These are phyloP conservation scores for Yasuhikotakia modesta DNA, from an alignment of 2,797 vertebrate species.

Conservation along the genomic window DNA sequence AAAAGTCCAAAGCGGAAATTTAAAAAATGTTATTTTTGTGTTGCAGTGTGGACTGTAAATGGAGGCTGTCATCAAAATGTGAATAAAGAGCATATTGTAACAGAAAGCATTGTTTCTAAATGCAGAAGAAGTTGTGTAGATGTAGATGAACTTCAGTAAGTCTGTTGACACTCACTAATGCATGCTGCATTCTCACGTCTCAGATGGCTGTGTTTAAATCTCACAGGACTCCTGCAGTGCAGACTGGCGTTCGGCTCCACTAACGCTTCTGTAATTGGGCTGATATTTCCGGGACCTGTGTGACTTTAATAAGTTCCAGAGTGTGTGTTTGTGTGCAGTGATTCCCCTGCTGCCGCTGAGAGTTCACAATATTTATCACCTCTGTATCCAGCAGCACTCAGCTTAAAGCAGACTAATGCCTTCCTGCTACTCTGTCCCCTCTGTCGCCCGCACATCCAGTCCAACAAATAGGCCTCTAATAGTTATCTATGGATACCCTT, in stretches of 20 bases:
- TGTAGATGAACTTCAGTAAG: no score
- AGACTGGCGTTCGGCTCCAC: slow-evolving; percentile 58
- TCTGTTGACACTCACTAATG: no score
- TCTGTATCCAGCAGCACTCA: slow-evolving; percentile 78
- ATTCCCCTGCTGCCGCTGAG: slow-evolving; percentile 79
- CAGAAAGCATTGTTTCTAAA: no score
- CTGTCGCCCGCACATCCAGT: slow-evolving; percentile 76
- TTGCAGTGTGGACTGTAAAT: no score
- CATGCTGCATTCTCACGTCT: no score
- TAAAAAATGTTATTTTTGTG: no score
- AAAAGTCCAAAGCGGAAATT: no score
- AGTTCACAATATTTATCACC: slow-evolving; percentile 85
- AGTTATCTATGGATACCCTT: slow-evolving; percentile 88
- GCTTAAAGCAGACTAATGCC: slow-evolving; percentile 86
- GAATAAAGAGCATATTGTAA: no score
- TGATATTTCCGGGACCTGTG: slow-evolving; percentile 72
- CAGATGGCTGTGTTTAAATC: slow-evolving; percentile 48
- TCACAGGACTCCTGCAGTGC: slow-evolving; percentile 56
- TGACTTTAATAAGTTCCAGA: slow-evolving; percentile 85
- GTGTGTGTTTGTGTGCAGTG: slow-evolving; percentile 72
- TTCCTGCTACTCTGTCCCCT: slow-evolving; percentile 77
- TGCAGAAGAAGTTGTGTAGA: no score
- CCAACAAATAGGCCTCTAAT: slow-evolving; percentile 86
- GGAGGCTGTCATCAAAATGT: no score
- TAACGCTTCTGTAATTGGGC: slow-evolving; percentile 79